A percentile compares a stretch with the other conserved stretches of the same genome.
phyloP scores from a whole-genome alignment of 2,797 vertebrate species.

The Pangasius macronema region DNA sequence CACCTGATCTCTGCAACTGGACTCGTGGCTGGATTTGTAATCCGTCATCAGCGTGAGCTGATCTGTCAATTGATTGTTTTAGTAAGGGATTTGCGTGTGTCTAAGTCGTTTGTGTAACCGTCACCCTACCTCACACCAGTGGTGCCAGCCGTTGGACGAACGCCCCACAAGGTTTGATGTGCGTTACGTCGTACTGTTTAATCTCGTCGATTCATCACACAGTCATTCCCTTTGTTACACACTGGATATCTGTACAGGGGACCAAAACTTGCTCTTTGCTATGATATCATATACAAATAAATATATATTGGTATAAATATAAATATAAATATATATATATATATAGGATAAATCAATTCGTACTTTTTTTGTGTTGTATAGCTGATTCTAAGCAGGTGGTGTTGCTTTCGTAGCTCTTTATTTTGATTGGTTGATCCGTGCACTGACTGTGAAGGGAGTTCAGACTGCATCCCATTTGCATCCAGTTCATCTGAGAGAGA shows the following conservation, averaged over 20 bases:
- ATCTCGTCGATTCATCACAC: constrained; percentile 64
- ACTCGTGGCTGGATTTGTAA: constrained; percentile 76
- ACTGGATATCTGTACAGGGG: constrained; percentile 77
- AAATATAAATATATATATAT: constrained; percentile 52
- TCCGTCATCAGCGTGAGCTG: constrained; percentile 61
- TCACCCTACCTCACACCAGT: constrained; percentile 83
- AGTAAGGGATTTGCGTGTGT: constrained; percentile 49
- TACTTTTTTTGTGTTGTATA: constrained; percentile 66
- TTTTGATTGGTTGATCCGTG: constrained; percentile 62
- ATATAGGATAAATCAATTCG: constrained; percentile 62
- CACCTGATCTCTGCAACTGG: constrained; percentile 35
- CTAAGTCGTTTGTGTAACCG: constrained; percentile 64
- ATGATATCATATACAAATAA: constrained; percentile 55
- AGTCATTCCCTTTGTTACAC: constrained; percentile 60
- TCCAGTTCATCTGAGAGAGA: neutral
- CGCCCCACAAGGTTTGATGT: constrained; percentile 66
- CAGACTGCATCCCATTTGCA: neutral
- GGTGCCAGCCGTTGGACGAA: constrained; percentile 75
- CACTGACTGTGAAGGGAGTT: constrained; percentile 68
- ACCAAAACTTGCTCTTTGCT: constrained; percentile 81
- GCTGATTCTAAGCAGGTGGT: constrained; percentile 67
- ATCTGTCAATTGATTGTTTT: constrained; percentile 13
- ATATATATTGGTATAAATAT: constrained; percentile 67
- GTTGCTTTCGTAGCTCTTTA: constrained; percentile 70
- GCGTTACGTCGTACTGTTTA: constrained; percentile 57